Evolutionary conservation across 2,113 vertebrate genomes (phyloP), one percentile per base, ranked within the genome.

Genomic region (Quiscalus mexicanus): DNA sequence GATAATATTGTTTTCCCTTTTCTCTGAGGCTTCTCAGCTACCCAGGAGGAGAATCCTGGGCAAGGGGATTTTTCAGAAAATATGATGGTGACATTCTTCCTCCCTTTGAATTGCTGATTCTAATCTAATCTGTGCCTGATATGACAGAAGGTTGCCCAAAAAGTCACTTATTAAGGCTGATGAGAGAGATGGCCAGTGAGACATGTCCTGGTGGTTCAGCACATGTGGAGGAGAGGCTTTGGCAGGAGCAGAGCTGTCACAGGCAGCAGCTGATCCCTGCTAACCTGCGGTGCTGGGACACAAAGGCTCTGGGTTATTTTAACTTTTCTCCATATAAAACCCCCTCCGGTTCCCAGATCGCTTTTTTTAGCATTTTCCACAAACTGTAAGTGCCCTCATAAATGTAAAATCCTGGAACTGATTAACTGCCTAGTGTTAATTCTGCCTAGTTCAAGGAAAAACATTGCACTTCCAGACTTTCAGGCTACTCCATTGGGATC

Each of bases 371-470:
- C 37, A 28, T 91, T 90, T 96, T 94, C 76, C 79, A 84, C 88
- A 81, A 81, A 45, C 79, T 67, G 30, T 56, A 87, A 56, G 79
- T 53, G 94, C 73, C 60, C 69, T 94, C 73, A 22, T 90, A 87
- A 92, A 93, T 90, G 76, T 71, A 67, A 94, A 84, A 82, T 75
- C 63, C 85, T 95, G 91, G 76, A 83, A 84, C 80, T 89, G 60
- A 93, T 96, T 96, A 93, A 84, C 87, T 96, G 89, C 70, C 16
- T 53, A 24, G 68, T 77, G 55, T 89, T 93, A 95, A 91, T 96
- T 92, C 90, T 87, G 78, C 89, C 20, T 75, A 76, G 67, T 77
- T 94, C 74, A 94, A 87, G 76, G 55, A 42, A 90, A 96, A 93
- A 75, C 14, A 17, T 44, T 83, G 44, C 45, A 44, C 64, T 90